phyloP scores from a whole-genome alignment of 92 coral and sea anemone species.

The Anthopleura xanthogrammica region DNA sequence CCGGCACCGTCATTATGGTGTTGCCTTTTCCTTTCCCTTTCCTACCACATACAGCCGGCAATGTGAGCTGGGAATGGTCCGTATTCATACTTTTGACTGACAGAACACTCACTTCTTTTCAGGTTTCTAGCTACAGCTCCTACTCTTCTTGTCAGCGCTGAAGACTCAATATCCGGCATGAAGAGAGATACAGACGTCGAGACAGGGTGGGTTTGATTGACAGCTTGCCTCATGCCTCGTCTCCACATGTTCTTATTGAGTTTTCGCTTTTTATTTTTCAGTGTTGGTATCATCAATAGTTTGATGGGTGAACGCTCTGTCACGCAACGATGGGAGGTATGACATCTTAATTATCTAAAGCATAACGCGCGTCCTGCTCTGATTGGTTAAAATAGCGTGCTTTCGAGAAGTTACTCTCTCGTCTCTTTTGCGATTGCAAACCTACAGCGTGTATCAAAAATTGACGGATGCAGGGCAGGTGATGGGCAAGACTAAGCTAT shows the following conservation, averaged over 20 bases:
- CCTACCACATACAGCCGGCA: too few species aligned
- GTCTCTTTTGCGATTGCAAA: too few species aligned
- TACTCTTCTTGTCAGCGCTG: conserved; percentile 74
- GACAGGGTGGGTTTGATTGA: conserved; percentile 64
- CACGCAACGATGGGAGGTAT: conserved; percentile 98
- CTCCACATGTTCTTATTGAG: neutral
- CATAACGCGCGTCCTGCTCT: neutral
- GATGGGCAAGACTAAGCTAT: neutral
- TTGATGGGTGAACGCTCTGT: conserved; percentile 93
- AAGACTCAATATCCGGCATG: conserved; percentile 86
- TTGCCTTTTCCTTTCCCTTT: neutral
- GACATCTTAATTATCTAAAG: neutral
- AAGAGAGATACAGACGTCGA: conserved; percentile 91
- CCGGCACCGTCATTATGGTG: neutral
- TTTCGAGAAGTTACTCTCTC: too few species aligned
- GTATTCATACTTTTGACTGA: neutral
- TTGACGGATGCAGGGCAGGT: neutral
- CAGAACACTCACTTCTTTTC: neutral
- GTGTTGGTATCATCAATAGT: conserved; percentile 83
- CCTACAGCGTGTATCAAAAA: neutral
- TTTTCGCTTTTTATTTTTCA: conserved; percentile 3
- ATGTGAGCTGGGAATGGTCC: too few species aligned
- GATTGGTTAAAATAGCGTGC: too few species aligned
- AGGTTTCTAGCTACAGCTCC: conserved; percentile 71
- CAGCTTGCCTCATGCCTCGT: neutral